Conservation (phyloP, 2,797 vertebrate genomes). For the Melanitta fusca region DNA sequence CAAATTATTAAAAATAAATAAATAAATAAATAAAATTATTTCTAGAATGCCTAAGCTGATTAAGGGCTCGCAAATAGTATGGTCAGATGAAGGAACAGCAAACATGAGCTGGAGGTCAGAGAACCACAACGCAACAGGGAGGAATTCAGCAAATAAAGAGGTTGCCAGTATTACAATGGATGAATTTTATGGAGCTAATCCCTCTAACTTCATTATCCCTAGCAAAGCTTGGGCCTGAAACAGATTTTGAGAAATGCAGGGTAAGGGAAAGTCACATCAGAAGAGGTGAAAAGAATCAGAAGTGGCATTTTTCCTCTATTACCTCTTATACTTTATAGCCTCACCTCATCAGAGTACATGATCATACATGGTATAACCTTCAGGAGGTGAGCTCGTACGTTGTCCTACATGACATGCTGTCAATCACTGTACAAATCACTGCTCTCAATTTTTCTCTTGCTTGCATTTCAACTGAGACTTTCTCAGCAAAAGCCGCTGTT, state of each 20-base stretch:
- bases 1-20: background rate
- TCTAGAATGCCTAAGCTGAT: too few species aligned
- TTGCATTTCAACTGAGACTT: background rate
- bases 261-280: background rate
- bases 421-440: background rate
- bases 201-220: background rate
- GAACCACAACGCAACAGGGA: background rate
- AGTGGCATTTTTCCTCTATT: background rate
- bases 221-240: background rate
- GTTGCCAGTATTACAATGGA: background rate
- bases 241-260: background rate
- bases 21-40: background rate
- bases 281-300: background rate
- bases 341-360: background rate
- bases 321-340: background rate
- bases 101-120: background rate
- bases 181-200: background rate
- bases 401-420: background rate
- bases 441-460: background rate
- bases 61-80: background rate
- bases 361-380: background rate
- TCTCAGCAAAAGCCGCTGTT: slow-evolving; percentile 8
- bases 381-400: background rate
- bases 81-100: background rate
- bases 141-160: background rate